A percentile compares a stretch with the other conserved stretches of the same genome.
Evolutionary conservation across 1,140 invertebrate species (phyloP).

Genomic region (Aphis gossypii): DNA sequence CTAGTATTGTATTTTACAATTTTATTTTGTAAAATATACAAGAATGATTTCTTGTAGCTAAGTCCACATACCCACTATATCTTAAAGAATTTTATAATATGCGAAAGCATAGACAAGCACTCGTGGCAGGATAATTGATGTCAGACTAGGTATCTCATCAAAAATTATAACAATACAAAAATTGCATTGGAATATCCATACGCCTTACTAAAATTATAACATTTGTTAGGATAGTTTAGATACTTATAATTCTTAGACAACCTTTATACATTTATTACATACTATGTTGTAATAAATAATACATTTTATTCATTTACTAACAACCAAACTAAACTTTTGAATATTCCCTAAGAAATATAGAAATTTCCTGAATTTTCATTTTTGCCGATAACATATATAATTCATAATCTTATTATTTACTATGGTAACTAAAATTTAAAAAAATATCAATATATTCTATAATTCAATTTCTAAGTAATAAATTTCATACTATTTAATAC

Average conservation of each 20-base stretch:
- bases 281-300: not conserved
- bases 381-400: not conserved
- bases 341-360: not conserved
- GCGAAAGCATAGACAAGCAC: not conserved
- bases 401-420: not conserved
- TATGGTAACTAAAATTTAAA: not conserved
- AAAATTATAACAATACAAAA: not conserved
- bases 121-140: not conserved
- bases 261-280: no score
- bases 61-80: not conserved
- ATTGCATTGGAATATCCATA: not conserved
- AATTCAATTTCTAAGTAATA: not conserved
- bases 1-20: not conserved
- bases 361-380: not conserved
- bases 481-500: not conserved
- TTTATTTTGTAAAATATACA: not conserved
- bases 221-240: not conserved
- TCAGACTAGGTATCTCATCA: not conserved
- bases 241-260: not conserved
- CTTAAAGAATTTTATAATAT: not conserved
- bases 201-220: not conserved
- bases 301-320: not conserved
- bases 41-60: not conserved
- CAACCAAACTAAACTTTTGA: not conserved
- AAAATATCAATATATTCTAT: not conserved